Evolutionary conservation across 2,888 invertebrate genomes (phyloP).

Genomic region (Helobdella robusta): DNA sequence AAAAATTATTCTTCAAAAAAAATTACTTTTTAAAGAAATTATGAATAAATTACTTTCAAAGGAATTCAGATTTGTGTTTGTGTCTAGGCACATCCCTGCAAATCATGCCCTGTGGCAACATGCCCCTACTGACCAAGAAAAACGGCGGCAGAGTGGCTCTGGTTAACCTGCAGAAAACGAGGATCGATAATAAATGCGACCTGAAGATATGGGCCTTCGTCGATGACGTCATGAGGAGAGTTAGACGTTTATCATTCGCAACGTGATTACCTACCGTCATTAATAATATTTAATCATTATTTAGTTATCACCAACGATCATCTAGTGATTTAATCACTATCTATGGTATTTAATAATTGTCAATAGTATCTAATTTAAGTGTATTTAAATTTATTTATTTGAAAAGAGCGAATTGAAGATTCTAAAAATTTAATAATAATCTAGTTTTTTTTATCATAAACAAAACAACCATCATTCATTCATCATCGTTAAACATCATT

Average conservation of each 20-base stretch:
- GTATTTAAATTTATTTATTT: too few relatives aligned
- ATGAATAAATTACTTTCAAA: conserved; percentile 50
- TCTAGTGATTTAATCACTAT: too few relatives aligned
- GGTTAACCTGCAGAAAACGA: conserved; percentile 93
- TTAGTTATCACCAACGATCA: too few relatives aligned
- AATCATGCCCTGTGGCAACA: conserved; percentile 88
- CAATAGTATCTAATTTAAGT: too few relatives aligned
- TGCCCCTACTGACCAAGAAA: conserved; percentile 71
- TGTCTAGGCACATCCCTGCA: conserved; percentile 94
- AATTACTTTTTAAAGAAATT: neutral
- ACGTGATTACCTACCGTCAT: too few relatives aligned
- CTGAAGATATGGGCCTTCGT: conserved; percentile 78
- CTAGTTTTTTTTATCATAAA: conserved; percentile 6
- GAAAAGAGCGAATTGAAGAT: too few relatives aligned
- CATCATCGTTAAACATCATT: too few relatives aligned
- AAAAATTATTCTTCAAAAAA: too few relatives aligned
- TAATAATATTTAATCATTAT: too few relatives aligned
- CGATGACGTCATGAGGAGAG: conserved; percentile 60
- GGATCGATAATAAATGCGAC: conserved; percentile 81
- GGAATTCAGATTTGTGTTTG: conserved; percentile 81
- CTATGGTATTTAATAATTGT: too few relatives aligned
- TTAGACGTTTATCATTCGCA: too few relatives aligned
- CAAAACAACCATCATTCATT: neutral
- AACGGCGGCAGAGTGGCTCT: conserved; percentile 74
- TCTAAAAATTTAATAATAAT: too few relatives aligned